phyloP scores from a whole-genome alignment of 2,888 invertebrate genomes.

The Labia minor region DNA sequence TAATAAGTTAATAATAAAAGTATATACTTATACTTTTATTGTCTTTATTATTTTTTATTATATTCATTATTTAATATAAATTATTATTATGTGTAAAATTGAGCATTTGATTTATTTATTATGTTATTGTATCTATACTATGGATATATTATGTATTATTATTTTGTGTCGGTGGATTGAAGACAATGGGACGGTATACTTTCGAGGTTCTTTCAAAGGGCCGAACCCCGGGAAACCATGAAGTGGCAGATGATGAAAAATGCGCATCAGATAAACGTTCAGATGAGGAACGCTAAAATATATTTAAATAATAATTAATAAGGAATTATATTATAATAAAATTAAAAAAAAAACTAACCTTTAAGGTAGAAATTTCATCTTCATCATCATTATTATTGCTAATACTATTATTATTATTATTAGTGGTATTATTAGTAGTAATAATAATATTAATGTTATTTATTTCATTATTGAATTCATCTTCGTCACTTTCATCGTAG shows the following conservation, averaged over 20 bases:
- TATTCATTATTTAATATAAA: too few relatives aligned
- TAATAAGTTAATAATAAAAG: too few relatives aligned
- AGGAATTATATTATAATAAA: background rate
- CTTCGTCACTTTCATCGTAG: background rate
- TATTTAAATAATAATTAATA: too few relatives aligned
- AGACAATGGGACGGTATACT: constrained; percentile 39
- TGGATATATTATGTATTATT: background rate
- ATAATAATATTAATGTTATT: background rate
- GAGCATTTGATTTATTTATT: too few relatives aligned
- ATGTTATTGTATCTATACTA: too few relatives aligned
- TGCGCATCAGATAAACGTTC: background rate
- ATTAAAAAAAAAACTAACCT: background rate
- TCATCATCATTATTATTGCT: too few relatives aligned
- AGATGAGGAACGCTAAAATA: background rate
- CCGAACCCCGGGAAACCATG: constrained; percentile 27
- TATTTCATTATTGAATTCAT: background rate
- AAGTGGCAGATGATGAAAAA: background rate
- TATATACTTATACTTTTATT: too few relatives aligned
- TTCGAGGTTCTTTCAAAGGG: constrained; percentile 35
- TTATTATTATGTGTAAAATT: too few relatives aligned
- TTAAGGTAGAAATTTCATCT: background rate
- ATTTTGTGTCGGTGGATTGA: constrained; percentile 32
- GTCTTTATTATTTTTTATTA: too few relatives aligned
- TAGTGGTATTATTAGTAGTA: background rate
- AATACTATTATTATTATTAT: too few relatives aligned